Evolutionary conservation across 2,113 vertebrate genomes (phyloP).

Genomic region (Oreotrochilus melanogaster): DNA sequence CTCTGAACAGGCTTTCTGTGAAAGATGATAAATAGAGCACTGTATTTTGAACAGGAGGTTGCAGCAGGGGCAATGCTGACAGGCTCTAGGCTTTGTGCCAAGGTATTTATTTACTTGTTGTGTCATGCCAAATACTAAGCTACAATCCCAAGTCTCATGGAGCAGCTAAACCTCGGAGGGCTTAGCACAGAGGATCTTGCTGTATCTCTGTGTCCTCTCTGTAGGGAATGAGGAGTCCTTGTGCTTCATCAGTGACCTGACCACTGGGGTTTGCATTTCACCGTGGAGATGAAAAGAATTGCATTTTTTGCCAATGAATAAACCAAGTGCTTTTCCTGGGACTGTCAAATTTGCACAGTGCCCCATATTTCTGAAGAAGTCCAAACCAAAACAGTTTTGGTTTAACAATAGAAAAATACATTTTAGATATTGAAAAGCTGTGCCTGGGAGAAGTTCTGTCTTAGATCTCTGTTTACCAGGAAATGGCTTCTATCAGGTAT

Average conservation of each 20-base stretch:
- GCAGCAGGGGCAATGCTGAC: conserved; percentile 20
- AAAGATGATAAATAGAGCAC: conserved; percentile 23
- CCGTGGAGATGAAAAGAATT: not conserved
- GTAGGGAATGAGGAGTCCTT: not conserved
- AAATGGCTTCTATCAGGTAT: not conserved
- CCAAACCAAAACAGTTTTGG: not conserved
- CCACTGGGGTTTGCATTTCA: not conserved
- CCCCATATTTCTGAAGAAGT: not conserved
- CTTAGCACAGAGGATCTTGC: not conserved
- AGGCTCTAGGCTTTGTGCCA: conserved; percentile 47
- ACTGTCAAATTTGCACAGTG: not conserved
- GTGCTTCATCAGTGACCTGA: not conserved
- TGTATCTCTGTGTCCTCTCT: not conserved
- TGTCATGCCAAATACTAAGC: conserved; percentile 43
- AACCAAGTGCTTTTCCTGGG: not conserved
- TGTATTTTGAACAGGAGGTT: conserved; percentile 32
- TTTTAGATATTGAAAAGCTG: not conserved
- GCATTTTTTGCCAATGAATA: not conserved
- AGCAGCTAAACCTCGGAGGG: not conserved
- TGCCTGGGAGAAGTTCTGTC: not conserved
- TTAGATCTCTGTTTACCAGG: not conserved
- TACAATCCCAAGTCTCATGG: not conserved
- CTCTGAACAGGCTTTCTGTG: not conserved
- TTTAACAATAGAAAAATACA: not conserved
- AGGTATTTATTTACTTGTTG: conserved; percentile 59